Evolutionary conservation across 2,888 invertebrate species (phyloP).

Genomic region (Eudasyphora cyanicolor): DNA sequence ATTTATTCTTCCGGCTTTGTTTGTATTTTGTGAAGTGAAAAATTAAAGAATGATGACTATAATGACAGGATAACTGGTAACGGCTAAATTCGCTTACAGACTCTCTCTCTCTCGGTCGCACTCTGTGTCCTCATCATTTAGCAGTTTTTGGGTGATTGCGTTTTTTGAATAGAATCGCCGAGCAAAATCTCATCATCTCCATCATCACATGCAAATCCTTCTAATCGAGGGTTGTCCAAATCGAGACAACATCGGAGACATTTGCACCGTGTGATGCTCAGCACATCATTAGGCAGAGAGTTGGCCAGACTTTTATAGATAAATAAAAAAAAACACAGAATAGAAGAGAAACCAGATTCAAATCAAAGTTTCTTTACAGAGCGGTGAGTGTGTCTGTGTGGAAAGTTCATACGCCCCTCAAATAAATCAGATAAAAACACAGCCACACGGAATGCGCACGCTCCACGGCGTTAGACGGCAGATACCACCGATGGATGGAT

Average conservation of each 20-base stretch:
- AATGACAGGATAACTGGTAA: slow-evolving; percentile 52
- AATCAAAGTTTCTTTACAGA: slow-evolving; percentile 42
- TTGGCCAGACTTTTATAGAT: background rate
- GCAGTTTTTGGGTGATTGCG: slow-evolving; percentile 55
- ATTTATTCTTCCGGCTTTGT: slow-evolving; percentile 58
- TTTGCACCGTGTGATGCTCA: slow-evolving; percentile 49
- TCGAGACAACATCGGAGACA: slow-evolving; percentile 4
- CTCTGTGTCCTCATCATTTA: background rate
- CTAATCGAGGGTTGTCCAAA: slow-evolving; percentile 57
- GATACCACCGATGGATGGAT: background rate
- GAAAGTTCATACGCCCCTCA: slow-evolving; percentile 69
- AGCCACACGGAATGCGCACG: slow-evolving; percentile 46
- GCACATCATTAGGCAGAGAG: slow-evolving; percentile 30
- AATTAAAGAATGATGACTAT: slow-evolving; percentile 59
- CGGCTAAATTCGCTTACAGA: slow-evolving; percentile 40
- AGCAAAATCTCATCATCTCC: slow-evolving; percentile 13
- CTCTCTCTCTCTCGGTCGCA: background rate
- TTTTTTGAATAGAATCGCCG: slow-evolving; percentile 13
- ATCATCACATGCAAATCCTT: slow-evolving; percentile 33
- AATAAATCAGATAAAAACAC: slow-evolving; percentile 69
- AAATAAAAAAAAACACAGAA: background rate
- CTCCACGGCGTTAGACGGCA: slow-evolving; percentile 48
- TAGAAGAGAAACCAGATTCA: slow-evolving; percentile 46
- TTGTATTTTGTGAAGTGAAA: slow-evolving; percentile 54
- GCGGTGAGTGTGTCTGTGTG: slow-evolving; percentile 11